Conservation (phyloP, 2,888 invertebrate genomes). For the Andrena hattorfiana region DNA sequence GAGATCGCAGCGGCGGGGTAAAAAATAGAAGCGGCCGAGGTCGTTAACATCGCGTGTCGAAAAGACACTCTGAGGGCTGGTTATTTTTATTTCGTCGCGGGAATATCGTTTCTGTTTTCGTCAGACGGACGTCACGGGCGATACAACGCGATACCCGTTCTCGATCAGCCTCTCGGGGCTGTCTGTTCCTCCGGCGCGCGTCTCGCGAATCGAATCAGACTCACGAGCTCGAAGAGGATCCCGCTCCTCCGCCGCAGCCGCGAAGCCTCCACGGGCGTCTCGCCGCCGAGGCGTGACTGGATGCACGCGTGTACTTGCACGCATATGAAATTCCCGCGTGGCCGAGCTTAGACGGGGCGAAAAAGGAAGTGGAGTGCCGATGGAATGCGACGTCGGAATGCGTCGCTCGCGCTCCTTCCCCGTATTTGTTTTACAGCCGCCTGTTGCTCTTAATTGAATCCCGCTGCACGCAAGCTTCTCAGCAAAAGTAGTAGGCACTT, state of each 20-base stretch:
- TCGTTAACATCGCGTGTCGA: conserved; percentile 36
- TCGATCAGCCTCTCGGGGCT: conserved; percentile 25
- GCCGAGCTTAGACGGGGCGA: conserved; percentile 26
- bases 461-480: neutral
- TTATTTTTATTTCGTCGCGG: conserved; percentile 40
- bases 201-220: conserved; percentile 63
- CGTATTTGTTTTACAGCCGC: conserved; percentile 23
- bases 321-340: conserved; percentile 55
- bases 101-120: neutral
- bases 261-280: conserved; percentile 23
- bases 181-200: conserved; percentile 14
- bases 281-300: conserved; percentile 35
- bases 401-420: neutral
- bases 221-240: conserved; percentile 32
- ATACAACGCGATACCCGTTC: conserved; percentile 1
- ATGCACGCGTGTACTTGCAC: conserved; percentile 22
- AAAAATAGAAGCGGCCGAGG: conserved; percentile 22
- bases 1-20: neutral
- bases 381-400: conserved; percentile 46
- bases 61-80: conserved; percentile 6
- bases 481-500: neutral
- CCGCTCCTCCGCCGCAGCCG: conserved; percentile 27
- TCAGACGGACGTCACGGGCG: neutral
- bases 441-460: conserved; percentile 25
- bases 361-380: conserved; percentile 47